Conservation (phyloP, 92 coral and sea anemone species). For the Umimayanthus chanpuru region DNA sequence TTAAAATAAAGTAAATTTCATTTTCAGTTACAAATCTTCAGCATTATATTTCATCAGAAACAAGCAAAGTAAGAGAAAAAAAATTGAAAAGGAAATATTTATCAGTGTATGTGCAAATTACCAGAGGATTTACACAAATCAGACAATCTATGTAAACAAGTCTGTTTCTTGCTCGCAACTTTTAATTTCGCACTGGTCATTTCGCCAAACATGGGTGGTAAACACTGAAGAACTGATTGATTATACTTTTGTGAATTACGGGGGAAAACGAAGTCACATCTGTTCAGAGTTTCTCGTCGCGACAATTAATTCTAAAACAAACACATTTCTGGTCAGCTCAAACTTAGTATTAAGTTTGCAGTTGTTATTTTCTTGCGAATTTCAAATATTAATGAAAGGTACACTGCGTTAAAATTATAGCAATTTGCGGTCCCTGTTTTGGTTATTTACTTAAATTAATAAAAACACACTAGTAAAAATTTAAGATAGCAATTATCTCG, state of each 20-base stretch:
- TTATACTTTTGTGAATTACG: conserved; percentile 1
- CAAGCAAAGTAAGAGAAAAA: neutral
- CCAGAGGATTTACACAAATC: conserved; percentile 8
- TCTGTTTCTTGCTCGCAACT: neutral
- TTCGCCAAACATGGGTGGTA: conserved; percentile 14
- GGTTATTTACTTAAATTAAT: neutral
- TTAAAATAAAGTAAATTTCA: neutral
- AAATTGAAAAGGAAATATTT: neutral
- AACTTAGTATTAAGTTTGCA: conserved; percentile 9
- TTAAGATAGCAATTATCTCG: conserved; percentile 1
- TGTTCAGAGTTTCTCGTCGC: neutral
- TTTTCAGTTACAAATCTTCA: neutral
- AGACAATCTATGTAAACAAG: conserved; percentile 21
- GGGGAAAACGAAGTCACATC: neutral
- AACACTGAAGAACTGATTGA: neutral
- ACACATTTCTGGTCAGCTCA: neutral
- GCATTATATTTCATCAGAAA: neutral
- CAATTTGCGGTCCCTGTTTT: conserved; percentile 1
- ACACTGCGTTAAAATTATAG: conserved; percentile 19
- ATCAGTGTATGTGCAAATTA: conserved; percentile 9
- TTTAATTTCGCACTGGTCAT: neutral
- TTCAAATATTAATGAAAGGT: conserved; percentile 35
- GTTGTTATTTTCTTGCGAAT: neutral
- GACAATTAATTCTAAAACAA: neutral
- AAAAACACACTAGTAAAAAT: conserved; percentile 11